Percentiles rank a stretch among this genome's conserved stretches.
These are phyloP conservation scores for Engraulis encrasicolus DNA, from an alignment of 2,113 vertebrate species.

Conservation along the genomic window DNA sequence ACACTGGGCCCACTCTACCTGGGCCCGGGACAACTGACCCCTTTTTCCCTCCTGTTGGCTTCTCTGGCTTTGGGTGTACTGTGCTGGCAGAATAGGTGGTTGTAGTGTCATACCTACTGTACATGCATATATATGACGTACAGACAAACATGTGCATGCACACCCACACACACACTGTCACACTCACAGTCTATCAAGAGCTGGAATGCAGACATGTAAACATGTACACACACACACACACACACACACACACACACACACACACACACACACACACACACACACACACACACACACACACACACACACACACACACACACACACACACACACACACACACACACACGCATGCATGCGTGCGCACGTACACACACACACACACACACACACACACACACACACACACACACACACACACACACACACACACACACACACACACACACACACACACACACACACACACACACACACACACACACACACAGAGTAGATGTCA, in stretches of 20 bases:
- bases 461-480: no score
- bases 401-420: background rate
- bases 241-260: background rate
- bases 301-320: background rate
- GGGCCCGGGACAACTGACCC: no score
- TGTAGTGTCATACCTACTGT: no score
- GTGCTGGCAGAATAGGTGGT: no score
- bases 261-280: conserved; percentile 15
- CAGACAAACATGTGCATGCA: no score
- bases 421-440: background rate
- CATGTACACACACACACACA: background rate
- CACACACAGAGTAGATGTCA: no score
- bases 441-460: no score
- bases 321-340: conserved; percentile 15
- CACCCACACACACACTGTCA: background rate
- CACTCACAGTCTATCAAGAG: no score
- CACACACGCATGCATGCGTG: background rate
- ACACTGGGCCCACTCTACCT: no score
- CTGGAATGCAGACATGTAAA: background rate
- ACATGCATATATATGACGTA: no score
- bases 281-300: background rate
- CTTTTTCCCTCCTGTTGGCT: no score
- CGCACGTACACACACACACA: conserved; percentile 13
- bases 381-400: background rate
- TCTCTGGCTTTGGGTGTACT: no score